These are phyloP conservation scores for Drosophila infuscata DNA, from an alignment of 2,888 invertebrate genomes.

Conservation along the genomic window DNA sequence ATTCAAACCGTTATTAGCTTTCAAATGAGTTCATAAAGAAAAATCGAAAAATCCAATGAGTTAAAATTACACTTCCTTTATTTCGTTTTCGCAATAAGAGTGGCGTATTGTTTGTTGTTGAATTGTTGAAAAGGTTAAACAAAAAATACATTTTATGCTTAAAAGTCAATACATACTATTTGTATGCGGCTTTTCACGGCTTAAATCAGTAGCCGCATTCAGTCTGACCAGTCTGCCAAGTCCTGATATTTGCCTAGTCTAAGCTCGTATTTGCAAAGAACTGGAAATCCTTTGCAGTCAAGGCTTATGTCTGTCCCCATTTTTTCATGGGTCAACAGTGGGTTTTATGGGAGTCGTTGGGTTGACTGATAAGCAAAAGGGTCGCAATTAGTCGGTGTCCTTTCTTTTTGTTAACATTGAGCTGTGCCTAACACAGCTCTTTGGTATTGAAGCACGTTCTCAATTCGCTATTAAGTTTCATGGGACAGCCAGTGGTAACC, in stretches of 20 bases:
- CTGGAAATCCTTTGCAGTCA: constrained; percentile 15
- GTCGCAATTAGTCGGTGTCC: constrained; percentile 70
- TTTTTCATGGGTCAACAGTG: constrained; percentile 9
- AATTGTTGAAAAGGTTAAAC: background rate
- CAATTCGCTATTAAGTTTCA: constrained; percentile 64
- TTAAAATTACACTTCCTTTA: background rate
- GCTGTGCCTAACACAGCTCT: constrained; percentile 39
- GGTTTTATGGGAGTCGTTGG: constrained; percentile 22
- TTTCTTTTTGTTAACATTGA: constrained; percentile 45
- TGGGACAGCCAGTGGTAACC: constrained; percentile 25
- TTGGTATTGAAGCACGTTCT: constrained; percentile 69
- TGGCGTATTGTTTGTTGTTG: background rate
- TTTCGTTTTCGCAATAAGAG: background rate
- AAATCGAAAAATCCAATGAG: background rate
- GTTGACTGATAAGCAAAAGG: constrained; percentile 63
- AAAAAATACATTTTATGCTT: background rate
- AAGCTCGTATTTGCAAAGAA: constrained; percentile 1
- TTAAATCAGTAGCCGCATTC: background rate
- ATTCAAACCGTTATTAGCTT: background rate
- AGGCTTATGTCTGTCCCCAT: constrained; percentile 14
- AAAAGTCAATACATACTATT: background rate
- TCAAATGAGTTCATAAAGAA: background rate
- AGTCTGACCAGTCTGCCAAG: background rate
- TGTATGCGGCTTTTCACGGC: background rate
- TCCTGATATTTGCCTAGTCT: constrained; percentile 4